These are phyloP conservation scores for Pyrochroa serraticornis DNA, from an alignment of 2,888 invertebrate genomes.

Conservation along the genomic window DNA sequence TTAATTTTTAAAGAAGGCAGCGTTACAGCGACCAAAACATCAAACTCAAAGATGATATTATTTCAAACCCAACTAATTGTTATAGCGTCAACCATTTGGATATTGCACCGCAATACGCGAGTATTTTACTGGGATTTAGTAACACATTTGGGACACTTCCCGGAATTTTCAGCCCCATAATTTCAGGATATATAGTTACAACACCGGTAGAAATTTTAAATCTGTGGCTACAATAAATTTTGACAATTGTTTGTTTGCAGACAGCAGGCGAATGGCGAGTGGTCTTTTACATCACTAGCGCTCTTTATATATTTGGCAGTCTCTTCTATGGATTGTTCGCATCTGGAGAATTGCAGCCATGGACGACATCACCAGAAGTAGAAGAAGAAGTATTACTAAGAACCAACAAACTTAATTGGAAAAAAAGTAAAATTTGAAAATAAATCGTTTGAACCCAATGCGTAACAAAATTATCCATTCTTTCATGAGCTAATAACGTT, in stretches of 20 bases:
- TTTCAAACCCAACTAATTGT: too few relatives aligned
- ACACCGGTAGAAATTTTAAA: slow-evolving; percentile 27
- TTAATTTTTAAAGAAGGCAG: too few relatives aligned
- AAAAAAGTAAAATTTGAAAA: too few relatives aligned
- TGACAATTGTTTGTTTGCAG: slow-evolving; percentile 29
- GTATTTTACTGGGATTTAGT: slow-evolving; percentile 89
- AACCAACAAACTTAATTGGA: too few relatives aligned
- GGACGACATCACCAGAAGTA: slow-evolving; percentile 65
- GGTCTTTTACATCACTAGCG: slow-evolving; percentile 85
- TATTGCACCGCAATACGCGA: slow-evolving; percentile 89
- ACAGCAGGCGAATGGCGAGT: slow-evolving; percentile 68
- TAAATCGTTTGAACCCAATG: too few relatives aligned
- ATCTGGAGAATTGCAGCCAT: slow-evolving; percentile 82
- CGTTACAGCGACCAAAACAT: too few relatives aligned
- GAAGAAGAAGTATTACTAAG: too few relatives aligned
- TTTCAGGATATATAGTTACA: slow-evolving; percentile 45
- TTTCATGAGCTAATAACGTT: too few relatives aligned
- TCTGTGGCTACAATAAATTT: background rate
- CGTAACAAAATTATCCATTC: too few relatives aligned
- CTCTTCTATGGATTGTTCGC: slow-evolving; percentile 81
- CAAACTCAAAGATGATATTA: too few relatives aligned
- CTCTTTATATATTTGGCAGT: slow-evolving; percentile 83
- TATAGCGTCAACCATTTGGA: slow-evolving; percentile 79
- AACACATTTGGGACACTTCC: slow-evolving; percentile 91
- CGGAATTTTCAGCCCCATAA: slow-evolving; percentile 86